Base-by-base conservation (phyloP, 1,140 invertebrate genomes). In the Drosophila paulistorum region DNA sequence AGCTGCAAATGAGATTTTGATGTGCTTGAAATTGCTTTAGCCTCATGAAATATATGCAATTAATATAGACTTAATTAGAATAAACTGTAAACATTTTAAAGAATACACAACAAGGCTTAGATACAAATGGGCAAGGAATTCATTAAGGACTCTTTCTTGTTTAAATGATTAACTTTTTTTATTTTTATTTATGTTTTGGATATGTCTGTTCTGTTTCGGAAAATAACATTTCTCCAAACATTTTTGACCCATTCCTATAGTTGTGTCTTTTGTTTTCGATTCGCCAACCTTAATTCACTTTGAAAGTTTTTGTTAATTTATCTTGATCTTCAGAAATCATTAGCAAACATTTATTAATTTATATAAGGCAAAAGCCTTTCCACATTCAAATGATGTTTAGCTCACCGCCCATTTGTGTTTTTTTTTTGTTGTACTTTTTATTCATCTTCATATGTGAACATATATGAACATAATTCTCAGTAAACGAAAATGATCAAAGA, bases 1-100 rank as follows among this genome's bases (percentile, higher is more conserved):
- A 58, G 30, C 23, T 55, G 54, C 23, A 58, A 51, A 66, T 74
- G 60, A 11, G 13, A 20, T 33, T 63, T 68, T 61, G 58, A 66
- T 66, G 65, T 33, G 23, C 17, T 14, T n/a, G 14, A 61, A 42
- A 66, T 39, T 66, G 60, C 37, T 73, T 65, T 23, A 23, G 17
- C 45, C 45, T 23, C 3, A 13, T 7, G 17, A 10, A 3, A 23
- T 51, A 10, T 51, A 11, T 23, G 45, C 45, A 51, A 23, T 51
- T 51, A 51, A 51, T 23, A 5, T 9, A 20, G 9, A 17, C 14
- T 20, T 48, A 48, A 48, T 48, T 39, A 39, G 14, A 17, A 48
- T 17, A 20, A 48, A 20, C 14, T 4, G 7, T 3, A 20, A 9
- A 6, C 35, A 35, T 35, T 35, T 35, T 9, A 35, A 35, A 35